Evolutionary conservation across 2,888 invertebrate genomes (phyloP).

Genomic region (Cephalotes varians): DNA sequence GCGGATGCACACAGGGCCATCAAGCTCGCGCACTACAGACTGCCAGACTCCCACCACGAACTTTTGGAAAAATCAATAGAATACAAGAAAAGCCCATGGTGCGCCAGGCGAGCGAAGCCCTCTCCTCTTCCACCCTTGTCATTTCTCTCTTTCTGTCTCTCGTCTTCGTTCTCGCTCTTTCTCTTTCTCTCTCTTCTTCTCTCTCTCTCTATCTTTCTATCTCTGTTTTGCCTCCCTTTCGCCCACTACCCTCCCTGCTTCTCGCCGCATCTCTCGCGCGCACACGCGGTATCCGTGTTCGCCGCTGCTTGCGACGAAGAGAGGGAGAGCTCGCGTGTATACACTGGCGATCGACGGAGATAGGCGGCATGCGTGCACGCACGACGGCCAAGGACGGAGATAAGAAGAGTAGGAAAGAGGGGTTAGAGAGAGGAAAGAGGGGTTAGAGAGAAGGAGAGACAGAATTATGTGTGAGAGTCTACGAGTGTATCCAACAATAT

Average conservation of each 20-base stretch:
- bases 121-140: constrained; percentile 62
- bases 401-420: constrained; percentile 15
- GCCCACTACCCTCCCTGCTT: constrained; percentile 21
- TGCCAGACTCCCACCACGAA: constrained; percentile 83
- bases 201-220: constrained; percentile 11
- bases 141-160: constrained; percentile 50
- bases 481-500: constrained; percentile 9
- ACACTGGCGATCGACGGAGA: constrained; percentile 74
- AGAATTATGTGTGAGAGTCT: background rate
- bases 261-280: constrained; percentile 41
- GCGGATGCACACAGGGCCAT: constrained; percentile 64
- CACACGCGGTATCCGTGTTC: constrained; percentile 50
- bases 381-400: constrained; percentile 68
- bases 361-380: constrained; percentile 71
- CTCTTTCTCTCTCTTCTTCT: background rate
- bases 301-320: constrained; percentile 24
- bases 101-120: constrained; percentile 78
- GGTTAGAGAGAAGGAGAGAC: background rate
- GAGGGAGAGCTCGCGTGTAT: constrained; percentile 33
- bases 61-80: constrained; percentile 90
- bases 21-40: constrained; percentile 75
- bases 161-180: background rate
- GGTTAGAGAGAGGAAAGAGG: background rate
- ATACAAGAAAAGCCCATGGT: constrained; percentile 86
- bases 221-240: constrained; percentile 17